phyloP scores from a whole-genome alignment of 2,797 vertebrate species.

The Gadopsis marmoratus region DNA sequence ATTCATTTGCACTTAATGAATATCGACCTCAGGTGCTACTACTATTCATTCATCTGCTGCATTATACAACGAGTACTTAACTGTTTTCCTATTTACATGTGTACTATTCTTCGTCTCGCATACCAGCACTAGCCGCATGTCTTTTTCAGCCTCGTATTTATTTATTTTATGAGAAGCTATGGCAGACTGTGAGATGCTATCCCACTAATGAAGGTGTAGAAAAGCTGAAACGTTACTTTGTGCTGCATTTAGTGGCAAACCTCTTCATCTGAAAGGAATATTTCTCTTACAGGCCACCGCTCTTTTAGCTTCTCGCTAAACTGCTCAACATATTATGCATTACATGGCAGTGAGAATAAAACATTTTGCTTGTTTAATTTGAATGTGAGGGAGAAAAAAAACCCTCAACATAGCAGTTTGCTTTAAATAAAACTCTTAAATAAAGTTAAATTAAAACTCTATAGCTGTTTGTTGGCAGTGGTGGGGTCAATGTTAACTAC shows the following conservation, averaged over 20 bases:
- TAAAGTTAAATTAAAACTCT: neutral
- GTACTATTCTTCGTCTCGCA: conserved; percentile 12
- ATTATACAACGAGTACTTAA: conserved; percentile 43
- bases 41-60: conserved; percentile 46
- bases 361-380: neutral
- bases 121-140: neutral
- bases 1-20: conserved; percentile 57
- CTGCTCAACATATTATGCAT: conserved; percentile 1
- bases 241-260: neutral
- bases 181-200: conserved; percentile 10
- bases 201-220: conserved; percentile 18
- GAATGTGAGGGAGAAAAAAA: neutral
- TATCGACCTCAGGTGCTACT: conserved; percentile 45
- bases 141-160: conserved; percentile 37
- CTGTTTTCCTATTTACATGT: conserved; percentile 37
- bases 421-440: neutral
- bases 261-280: conserved; percentile 3
- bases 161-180: conserved; percentile 18
- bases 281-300: neutral
- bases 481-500: neutral
- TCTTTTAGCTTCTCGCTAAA: conserved; percentile 4
- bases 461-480: neutral
- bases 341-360: neutral
- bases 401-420: neutral
- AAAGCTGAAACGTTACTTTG: neutral